phyloP scores from a whole-genome alignment of 1,140 invertebrate species.

The Drosophila mayri region DNA sequence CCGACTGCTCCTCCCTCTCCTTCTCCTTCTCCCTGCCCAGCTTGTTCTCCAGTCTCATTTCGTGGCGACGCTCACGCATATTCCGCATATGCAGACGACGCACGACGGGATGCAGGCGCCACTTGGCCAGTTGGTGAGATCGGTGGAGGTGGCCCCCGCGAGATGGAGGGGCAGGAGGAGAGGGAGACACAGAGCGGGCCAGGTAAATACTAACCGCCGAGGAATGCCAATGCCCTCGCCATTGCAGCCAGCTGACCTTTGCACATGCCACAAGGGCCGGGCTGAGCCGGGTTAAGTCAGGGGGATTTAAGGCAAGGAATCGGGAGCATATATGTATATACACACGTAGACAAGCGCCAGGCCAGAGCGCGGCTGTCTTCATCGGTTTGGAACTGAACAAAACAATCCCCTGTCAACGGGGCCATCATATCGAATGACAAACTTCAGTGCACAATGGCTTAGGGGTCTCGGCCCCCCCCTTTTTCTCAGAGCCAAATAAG shows the following conservation, averaged over 20 bases:
- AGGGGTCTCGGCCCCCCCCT: background rate
- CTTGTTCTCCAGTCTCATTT: slow-evolving; percentile 62
- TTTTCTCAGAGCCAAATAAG: background rate
- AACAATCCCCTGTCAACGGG: slow-evolving; percentile 58
- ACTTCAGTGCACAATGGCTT: slow-evolving; percentile 56
- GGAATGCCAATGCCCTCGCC: slow-evolving; percentile 70
- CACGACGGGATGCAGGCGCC: slow-evolving; percentile 82
- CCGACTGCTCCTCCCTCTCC: too few species aligned
- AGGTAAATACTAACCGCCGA: slow-evolving; percentile 61
- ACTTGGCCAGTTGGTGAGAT: slow-evolving; percentile 55
- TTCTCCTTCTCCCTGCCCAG: background rate
- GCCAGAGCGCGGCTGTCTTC: slow-evolving; percentile 30
- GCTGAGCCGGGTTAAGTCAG: background rate
- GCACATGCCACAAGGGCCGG: slow-evolving; percentile 62
- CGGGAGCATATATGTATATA: slow-evolving; percentile 7
- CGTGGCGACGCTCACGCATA: slow-evolving; percentile 76
- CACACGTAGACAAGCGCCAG: slow-evolving; percentile 24
- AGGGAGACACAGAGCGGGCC: background rate
- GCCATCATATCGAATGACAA: slow-evolving; percentile 78
- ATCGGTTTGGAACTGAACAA: slow-evolving; percentile 18
- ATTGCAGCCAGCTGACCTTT: slow-evolving; percentile 76
- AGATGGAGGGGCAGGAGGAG: background rate
- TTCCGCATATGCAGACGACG: slow-evolving; percentile 82
- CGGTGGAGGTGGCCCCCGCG: background rate
- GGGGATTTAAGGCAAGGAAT: background rate